These are phyloP conservation scores for Andricus curvator DNA, from an alignment of 2,888 invertebrate species.

Conservation along the genomic window DNA sequence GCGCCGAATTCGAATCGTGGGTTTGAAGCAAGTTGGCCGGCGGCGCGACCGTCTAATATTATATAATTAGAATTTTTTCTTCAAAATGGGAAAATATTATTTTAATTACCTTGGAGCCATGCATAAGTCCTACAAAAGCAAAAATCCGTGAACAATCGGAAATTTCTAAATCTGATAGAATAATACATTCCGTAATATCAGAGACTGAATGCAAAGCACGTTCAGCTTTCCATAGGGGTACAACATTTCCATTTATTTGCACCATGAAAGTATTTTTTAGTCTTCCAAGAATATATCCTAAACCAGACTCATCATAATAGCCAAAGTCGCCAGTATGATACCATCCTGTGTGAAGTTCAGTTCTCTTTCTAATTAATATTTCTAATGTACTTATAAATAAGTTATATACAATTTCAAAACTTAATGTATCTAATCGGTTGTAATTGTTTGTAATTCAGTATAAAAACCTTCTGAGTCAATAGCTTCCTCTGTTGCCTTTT, in stretches of 20 bases:
- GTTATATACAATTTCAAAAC: no score
- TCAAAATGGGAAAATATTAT: no score
- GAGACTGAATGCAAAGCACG: not conserved
- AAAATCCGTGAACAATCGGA: not conserved
- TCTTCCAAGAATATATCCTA: slow-evolving; percentile 8
- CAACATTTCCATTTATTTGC: not conserved
- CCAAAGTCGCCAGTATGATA: slow-evolving; percentile 23
- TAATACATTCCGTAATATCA: not conserved
- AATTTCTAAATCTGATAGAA: not conserved
- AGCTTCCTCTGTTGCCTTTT: slow-evolving; percentile 51
- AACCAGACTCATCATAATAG: not conserved
- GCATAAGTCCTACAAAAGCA: not conserved
- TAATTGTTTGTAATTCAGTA: not conserved
- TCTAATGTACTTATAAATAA: not conserved
- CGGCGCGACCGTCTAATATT: no score
- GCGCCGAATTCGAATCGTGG: no score
- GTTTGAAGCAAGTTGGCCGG: no score
- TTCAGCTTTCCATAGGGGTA: not conserved
- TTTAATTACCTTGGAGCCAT: not conserved
- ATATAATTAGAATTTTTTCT: no score
- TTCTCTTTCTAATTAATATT: not conserved
- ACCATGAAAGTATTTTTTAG: not conserved
- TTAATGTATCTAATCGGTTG: not conserved
- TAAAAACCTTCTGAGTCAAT: slow-evolving; percentile 56
- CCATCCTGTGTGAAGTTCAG: not conserved